Evolutionary conservation across 2,888 invertebrate genomes (phyloP).

Genomic region (Hylaea fasciaria): DNA sequence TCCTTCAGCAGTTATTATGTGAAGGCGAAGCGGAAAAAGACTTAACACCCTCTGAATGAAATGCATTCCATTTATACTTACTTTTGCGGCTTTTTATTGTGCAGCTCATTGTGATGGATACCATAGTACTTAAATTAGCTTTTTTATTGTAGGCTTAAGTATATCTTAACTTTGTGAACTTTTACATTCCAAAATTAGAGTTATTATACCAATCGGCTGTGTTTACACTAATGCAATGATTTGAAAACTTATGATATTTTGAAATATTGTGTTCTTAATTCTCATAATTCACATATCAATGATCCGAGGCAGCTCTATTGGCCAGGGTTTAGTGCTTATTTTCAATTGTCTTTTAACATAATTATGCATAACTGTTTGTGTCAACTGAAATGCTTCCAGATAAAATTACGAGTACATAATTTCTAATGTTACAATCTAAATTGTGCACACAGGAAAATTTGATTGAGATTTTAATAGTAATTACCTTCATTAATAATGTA

Average conservation of each 20-base stretch:
- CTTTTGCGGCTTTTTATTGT: constrained; percentile 63
- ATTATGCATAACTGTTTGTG: neutral
- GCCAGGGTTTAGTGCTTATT: constrained; percentile 25
- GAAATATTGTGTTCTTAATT: constrained; percentile 44
- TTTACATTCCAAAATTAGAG: constrained; percentile 78
- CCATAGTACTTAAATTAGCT: constrained; percentile 80
- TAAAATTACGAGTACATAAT: too few relatives aligned
- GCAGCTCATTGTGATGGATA: constrained; percentile 79
- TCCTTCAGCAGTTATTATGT: constrained; percentile 90
- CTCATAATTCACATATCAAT: constrained; percentile 31
- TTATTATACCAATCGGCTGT: constrained; percentile 71
- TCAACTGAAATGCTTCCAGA: too few relatives aligned
- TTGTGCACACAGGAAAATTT: too few relatives aligned
- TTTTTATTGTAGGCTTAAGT: constrained; percentile 77
- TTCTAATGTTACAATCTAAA: too few relatives aligned
- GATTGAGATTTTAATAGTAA: too few relatives aligned
- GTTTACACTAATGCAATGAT: constrained; percentile 54
- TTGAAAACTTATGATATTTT: constrained; percentile 44
- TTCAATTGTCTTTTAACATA: neutral
- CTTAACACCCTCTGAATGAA: constrained; percentile 89
- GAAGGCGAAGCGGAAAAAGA: constrained; percentile 91
- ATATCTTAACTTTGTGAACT: constrained; percentile 62
- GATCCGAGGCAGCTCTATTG: constrained; percentile 24
- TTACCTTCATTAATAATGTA: too few relatives aligned
- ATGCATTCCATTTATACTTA: constrained; percentile 42